phyloP scores from a whole-genome alignment of 30 jellyfish, hydroid and myxozoan species.

The Sanderia malayensis region DNA sequence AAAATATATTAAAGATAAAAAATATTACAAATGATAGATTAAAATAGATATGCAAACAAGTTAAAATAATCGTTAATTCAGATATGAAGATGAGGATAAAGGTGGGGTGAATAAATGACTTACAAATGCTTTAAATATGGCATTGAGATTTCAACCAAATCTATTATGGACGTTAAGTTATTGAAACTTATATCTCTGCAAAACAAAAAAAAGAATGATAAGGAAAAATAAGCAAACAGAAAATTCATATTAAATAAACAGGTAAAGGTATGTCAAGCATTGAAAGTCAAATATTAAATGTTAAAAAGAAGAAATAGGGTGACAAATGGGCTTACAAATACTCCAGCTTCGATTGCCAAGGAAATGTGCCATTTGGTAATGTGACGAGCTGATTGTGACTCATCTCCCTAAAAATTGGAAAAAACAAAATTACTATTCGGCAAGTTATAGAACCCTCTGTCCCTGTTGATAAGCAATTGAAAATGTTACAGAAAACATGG shows the following conservation, averaged over 20 bases:
- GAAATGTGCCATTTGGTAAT: slow-evolving; percentile 52
- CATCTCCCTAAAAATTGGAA: slow-evolving; percentile 67
- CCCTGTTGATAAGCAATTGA: too few relatives aligned
- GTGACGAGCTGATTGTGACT: slow-evolving; percentile 50
- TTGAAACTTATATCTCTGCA: slow-evolving; percentile 61
- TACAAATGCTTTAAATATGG: slow-evolving; percentile 53
- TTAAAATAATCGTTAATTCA: too few relatives aligned
- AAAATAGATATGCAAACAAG: too few relatives aligned
- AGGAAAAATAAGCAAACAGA: slow-evolving; percentile 34
- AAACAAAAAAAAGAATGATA: neutral
- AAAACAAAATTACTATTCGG: too few relatives aligned
- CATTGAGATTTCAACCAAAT: slow-evolving; percentile 42
- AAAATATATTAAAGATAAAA: too few relatives aligned
- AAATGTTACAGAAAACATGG: too few relatives aligned
- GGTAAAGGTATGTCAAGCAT: too few relatives aligned
- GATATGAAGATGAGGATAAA: too few relatives aligned
- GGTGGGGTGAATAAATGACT: too few relatives aligned
- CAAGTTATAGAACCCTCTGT: too few relatives aligned
- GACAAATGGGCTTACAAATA: slow-evolving; percentile 37
- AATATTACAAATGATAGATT: too few relatives aligned
- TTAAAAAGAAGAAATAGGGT: neutral
- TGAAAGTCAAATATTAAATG: too few relatives aligned
- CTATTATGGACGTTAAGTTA: slow-evolving; percentile 51
- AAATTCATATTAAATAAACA: slow-evolving; percentile 14
- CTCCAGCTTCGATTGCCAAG: slow-evolving; percentile 28